phyloP scores from a whole-genome alignment of 1,140 invertebrate genomes.

The Cydia pomonella region DNA sequence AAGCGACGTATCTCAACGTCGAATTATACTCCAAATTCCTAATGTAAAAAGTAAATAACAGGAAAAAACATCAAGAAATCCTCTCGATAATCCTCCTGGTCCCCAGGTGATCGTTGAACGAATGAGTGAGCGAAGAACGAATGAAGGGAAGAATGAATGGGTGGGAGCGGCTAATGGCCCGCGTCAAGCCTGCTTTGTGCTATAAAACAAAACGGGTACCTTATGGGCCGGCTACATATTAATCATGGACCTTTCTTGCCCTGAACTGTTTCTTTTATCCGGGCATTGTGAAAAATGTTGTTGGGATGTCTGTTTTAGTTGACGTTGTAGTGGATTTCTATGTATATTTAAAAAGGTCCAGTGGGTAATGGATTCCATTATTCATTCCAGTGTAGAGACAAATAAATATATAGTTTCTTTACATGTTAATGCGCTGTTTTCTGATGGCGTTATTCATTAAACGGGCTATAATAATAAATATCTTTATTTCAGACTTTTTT shows the following conservation, averaged over 20 bases:
- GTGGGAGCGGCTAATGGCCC: slow-evolving; percentile 59
- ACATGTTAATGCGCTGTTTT: no score
- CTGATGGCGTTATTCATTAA: no score
- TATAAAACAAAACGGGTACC: slow-evolving; percentile 63
- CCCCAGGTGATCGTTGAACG: slow-evolving; percentile 67
- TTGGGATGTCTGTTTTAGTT: slow-evolving; percentile 14
- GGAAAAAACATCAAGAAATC: slow-evolving; percentile 23
- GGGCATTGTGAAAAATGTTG: slow-evolving; percentile 11
- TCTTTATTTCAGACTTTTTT: no score
- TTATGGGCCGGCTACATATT: slow-evolving; percentile 55
- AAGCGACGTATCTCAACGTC: slow-evolving; percentile 23
- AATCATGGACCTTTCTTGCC: slow-evolving; percentile 52
- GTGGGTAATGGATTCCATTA: background rate
- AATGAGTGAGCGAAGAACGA: slow-evolving; percentile 48
- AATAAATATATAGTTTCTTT: background rate
- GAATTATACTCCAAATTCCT: slow-evolving; percentile 28
- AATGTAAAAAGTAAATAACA: slow-evolving; percentile 33
- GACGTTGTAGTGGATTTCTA: background rate
- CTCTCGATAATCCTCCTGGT: slow-evolving; percentile 37
- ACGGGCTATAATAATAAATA: no score
- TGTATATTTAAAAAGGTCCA: slow-evolving; percentile 4
- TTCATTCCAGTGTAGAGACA: background rate
- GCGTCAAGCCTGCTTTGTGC: slow-evolving; percentile 65
- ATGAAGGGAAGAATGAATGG: slow-evolving; percentile 52
- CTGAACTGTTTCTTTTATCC: slow-evolving; percentile 15